Evolutionary conservation across 2,113 vertebrate genomes (phyloP).

Genomic region (Shinisaurus crocodilurus): DNA sequence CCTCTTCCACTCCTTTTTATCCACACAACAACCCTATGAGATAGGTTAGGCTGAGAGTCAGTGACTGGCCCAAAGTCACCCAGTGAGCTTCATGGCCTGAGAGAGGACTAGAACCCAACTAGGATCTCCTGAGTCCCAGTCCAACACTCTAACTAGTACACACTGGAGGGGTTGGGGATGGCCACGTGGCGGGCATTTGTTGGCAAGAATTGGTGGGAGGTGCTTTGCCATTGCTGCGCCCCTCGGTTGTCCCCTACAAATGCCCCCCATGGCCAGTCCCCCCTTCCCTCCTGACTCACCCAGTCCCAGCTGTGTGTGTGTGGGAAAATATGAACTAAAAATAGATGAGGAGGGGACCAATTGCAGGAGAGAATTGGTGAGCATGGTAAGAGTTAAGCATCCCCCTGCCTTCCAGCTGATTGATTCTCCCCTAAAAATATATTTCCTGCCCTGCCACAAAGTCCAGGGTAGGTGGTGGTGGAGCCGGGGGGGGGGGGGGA

Average conservation of each 20-base stretch:
- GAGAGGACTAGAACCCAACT: no score
- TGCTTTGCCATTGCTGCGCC: not conserved
- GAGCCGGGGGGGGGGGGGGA: not conserved
- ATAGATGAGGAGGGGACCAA: not conserved
- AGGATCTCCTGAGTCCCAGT: no score
- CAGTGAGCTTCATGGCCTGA: no score
- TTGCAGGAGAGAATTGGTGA: not conserved
- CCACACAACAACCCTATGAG: no score
- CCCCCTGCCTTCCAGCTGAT: not conserved
- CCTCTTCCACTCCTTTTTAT: no score
- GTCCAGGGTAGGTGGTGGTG: not conserved
- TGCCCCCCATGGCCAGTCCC: not conserved
- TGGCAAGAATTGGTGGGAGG: not conserved
- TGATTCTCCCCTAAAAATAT: not conserved
- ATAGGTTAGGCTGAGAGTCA: no score
- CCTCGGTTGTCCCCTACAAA: not conserved
- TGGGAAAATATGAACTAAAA: not conserved
- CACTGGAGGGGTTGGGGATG: not conserved
- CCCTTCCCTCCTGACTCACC: not conserved
- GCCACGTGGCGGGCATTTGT: no score
- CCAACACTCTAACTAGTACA: no score
- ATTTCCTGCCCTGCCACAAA: not conserved
- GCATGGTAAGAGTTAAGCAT: not conserved
- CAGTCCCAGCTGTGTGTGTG: not conserved
- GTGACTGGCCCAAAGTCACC: no score